Conservation (phyloP, 2,888 invertebrate species). For the Rhagophthalmus giganteus region DNA sequence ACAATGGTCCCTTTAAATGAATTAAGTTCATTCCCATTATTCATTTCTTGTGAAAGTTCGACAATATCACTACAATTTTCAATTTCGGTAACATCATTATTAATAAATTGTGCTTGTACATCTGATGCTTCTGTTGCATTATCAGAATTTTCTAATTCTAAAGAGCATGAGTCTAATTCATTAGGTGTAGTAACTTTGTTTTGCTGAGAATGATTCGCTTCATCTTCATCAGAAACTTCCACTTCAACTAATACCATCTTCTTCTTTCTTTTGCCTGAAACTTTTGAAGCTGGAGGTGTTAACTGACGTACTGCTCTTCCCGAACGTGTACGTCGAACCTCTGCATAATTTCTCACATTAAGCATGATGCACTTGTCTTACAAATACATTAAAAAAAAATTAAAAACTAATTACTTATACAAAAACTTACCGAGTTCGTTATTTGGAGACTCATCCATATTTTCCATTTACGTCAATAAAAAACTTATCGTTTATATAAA, state of each 20-base stretch:
- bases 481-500: neutral
- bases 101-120: neutral
- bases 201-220: conserved; percentile 31
- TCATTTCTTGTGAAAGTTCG: too few relatives aligned
- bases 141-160: conserved; percentile 17
- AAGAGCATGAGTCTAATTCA: conserved; percentile 2
- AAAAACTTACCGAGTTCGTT: neutral
- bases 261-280: conserved; percentile 50
- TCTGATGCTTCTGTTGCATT: neutral
- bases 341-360: conserved; percentile 8
- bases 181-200: neutral
- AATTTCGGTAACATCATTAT: neutral
- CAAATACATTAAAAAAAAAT: neutral
- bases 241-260: conserved; percentile 55
- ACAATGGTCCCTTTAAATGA: conserved; percentile 35
- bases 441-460: neutral
- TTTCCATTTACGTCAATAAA: neutral
- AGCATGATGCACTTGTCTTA: neutral
- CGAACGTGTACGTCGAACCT: conserved; percentile 60
- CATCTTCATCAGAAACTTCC: conserved; percentile 56
- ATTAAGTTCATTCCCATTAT: conserved; percentile 36
- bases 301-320: conserved; percentile 55
- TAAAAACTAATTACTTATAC: neutral
- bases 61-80: too few relatives aligned
- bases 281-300: conserved; percentile 42